phyloP scores from a whole-genome alignment of 2,113 vertebrate genomes.

The Macquaria ambigua region DNA sequence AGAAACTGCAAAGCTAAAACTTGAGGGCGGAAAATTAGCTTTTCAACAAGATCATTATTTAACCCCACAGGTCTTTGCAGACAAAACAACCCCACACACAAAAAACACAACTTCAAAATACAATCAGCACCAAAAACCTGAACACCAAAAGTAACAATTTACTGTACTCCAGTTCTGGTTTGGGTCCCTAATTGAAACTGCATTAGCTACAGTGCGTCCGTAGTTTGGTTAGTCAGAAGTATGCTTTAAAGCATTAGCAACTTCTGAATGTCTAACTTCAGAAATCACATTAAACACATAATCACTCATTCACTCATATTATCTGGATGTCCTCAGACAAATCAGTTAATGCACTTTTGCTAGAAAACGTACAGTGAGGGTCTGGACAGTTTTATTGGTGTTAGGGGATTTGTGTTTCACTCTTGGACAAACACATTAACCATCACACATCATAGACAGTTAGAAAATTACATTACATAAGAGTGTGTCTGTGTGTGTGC shows the following conservation, averaged over 20 bases:
- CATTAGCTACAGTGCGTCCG: background rate
- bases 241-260: background rate
- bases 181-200: conserved; percentile 7
- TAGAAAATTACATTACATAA: conserved; percentile 56
- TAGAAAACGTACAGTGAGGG: background rate
- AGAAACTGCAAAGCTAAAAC: background rate
- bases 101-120: background rate
- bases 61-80: background rate
- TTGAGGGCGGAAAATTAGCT: background rate
- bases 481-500: background rate
- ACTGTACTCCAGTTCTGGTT: background rate
- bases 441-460: conserved; percentile 17
- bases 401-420: conserved; percentile 13
- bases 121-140: background rate
- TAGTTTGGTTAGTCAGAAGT: conserved; percentile 3
- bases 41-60: background rate
- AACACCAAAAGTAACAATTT: background rate
- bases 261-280: background rate
- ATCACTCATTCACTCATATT: conserved; percentile 24
- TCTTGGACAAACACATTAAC: conserved; percentile 29
- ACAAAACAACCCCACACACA: background rate
- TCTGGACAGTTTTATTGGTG: conserved; percentile 39
- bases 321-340: conserved; percentile 34
- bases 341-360: background rate
- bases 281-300: conserved; percentile 10